Evolutionary conservation across 2,888 invertebrate species (phyloP).

Genomic region (Tetropium fuscum): DNA sequence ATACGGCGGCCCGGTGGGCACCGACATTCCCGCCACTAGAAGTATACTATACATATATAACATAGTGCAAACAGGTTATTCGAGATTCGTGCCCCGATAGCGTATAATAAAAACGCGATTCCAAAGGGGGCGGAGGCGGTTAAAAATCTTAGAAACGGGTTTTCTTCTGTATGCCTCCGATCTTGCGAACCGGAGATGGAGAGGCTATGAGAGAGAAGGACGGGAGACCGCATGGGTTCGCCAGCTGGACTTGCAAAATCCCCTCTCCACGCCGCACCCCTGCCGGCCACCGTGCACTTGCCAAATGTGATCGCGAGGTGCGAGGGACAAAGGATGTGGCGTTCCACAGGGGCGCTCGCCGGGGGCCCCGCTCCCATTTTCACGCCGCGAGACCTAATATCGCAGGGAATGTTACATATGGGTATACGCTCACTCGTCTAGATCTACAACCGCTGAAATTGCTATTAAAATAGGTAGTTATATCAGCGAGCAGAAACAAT

Average conservation of each 20-base stretch:
- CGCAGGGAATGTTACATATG: too few species aligned
- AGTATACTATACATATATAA: conserved; percentile 27
- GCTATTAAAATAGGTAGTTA: too few species aligned
- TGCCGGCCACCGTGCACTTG: conserved; percentile 54
- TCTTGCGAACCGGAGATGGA: conserved; percentile 15
- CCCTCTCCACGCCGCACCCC: conserved; percentile 44
- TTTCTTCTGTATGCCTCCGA: conserved; percentile 31
- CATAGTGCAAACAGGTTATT: conserved; percentile 61
- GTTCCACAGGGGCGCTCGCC: conserved; percentile 11
- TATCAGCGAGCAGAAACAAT: too few species aligned
- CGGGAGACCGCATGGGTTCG: conserved; percentile 37
- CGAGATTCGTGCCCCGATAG: conserved; percentile 57
- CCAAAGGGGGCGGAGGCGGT: conserved; percentile 65
- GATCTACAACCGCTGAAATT: too few species aligned
- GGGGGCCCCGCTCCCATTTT: neutral
- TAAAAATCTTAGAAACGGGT: conserved; percentile 60
- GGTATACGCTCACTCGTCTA: too few species aligned
- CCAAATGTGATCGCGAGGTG: conserved; percentile 61
- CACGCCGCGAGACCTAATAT: too few species aligned
- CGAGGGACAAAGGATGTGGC: conserved; percentile 51
- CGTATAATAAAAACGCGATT: conserved; percentile 59
- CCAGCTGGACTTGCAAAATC: conserved; percentile 58
- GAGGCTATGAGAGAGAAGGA: conserved; percentile 33
- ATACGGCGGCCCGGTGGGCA: conserved; percentile 40
- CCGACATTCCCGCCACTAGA: conserved; percentile 44